A percentile compares a stretch with the other conserved stretches of the same genome.
Conservation (phyloP, 1,140 invertebrate genomes). For the Pseudomyrmex gracilis region DNA sequence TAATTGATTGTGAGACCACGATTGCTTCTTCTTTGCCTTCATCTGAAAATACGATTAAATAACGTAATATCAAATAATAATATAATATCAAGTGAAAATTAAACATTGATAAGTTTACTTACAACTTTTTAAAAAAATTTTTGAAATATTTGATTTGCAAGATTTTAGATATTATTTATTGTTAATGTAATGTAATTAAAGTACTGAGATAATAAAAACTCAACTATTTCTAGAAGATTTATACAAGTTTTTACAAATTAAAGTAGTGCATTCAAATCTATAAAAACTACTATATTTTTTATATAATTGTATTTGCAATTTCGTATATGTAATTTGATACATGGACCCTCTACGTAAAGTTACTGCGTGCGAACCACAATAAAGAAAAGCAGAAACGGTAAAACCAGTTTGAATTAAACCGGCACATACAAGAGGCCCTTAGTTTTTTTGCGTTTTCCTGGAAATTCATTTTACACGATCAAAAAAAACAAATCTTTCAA, state of each 20-base stretch:
- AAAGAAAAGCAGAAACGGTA: constrained; percentile 64
- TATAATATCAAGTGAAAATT: not conserved
- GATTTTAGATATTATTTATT: no score
- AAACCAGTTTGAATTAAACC: constrained; percentile 74
- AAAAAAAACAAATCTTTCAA: constrained; percentile 43
- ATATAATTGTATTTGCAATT: constrained; percentile 61
- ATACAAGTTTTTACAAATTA: not conserved
- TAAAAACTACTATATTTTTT: constrained; percentile 53
- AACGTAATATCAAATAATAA: no score
- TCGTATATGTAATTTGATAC: constrained; percentile 68
- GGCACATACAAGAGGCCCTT: constrained; percentile 49
- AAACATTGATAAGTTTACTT: no score
- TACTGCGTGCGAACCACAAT: constrained; percentile 74
- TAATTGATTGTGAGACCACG: no score
- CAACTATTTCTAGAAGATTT: not conserved
- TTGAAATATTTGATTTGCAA: no score
- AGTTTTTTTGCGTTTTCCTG: constrained; percentile 61
- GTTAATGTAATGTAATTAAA: not conserved
- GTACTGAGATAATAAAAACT: not conserved
- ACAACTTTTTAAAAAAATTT: no score
- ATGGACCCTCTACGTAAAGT: constrained; percentile 62
- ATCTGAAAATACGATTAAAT: no score
- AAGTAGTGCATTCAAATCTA: not conserved
- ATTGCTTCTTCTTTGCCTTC: no score
- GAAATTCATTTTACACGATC: constrained; percentile 58